Conservation (phyloP, 2,797 vertebrate species). For the Cetoscarus ocellatus region DNA sequence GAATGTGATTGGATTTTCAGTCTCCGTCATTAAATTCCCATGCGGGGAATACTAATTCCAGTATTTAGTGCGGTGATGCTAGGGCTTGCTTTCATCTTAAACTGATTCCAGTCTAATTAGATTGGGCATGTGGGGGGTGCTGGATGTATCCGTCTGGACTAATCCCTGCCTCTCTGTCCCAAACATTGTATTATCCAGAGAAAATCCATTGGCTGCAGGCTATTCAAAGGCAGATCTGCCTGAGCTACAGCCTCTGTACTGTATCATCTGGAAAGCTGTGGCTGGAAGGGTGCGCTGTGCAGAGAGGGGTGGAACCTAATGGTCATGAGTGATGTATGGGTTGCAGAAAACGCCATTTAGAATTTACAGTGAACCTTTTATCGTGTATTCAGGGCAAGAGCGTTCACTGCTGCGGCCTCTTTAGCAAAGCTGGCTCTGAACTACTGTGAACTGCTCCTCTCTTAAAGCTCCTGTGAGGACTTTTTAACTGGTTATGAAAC, state of each 20-base stretch:
- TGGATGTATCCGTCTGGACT: conserved; percentile 86
- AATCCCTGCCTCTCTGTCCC: conserved; percentile 86
- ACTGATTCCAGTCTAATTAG: conserved; percentile 89
- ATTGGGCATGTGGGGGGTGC: conserved; percentile 87
- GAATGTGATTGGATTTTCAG: conserved; percentile 87
- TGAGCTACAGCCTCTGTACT: conserved; percentile 77
- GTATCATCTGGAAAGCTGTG: conserved; percentile 81
- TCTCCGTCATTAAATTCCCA: conserved; percentile 87
- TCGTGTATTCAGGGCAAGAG: conserved; percentile 78
- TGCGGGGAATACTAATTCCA: conserved; percentile 90
- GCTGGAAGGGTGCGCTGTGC: conserved; percentile 74
- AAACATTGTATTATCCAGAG: conserved; percentile 88
- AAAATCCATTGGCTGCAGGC: conserved; percentile 87
- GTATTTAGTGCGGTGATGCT: conserved; percentile 87
- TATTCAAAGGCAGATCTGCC: conserved; percentile 83
- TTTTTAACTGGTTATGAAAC: conserved; percentile 27
- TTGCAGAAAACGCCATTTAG: conserved; percentile 82
- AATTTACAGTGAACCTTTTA: conserved; percentile 84
- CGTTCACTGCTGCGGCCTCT: conserved; percentile 71
- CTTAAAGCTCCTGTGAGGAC: conserved; percentile 33
- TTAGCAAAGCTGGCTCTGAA: conserved; percentile 72
- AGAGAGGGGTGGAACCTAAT: conserved; percentile 77
- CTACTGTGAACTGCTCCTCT: conserved; percentile 60
- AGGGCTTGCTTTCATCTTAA: conserved; percentile 88
- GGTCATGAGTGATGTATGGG: conserved; percentile 82